Evolutionary conservation across 1,140 invertebrate species (phyloP), one percentile per base, ranked within the genome.

Genomic region (Bombus waltoni): DNA sequence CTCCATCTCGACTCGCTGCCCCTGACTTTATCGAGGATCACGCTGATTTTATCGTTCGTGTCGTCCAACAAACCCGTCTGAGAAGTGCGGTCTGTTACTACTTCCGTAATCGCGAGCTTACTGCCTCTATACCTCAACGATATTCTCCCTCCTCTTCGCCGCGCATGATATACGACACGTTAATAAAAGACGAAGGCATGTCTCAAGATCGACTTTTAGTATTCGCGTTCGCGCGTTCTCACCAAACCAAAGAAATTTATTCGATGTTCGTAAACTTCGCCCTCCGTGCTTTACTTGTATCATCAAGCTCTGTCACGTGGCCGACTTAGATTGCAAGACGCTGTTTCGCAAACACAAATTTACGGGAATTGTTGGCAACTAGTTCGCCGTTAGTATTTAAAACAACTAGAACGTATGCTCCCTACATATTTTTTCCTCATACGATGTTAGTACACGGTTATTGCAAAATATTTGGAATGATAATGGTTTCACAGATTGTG

Each of bases 31-130:
- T 65, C 62, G 38, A 35, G 66, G 44, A 77, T 70, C 65, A 38
- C 74, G n/a, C 28, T 42, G 75, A 84, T 84, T 68, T 84, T 59
- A 83, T 78, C 82, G 81, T 25, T 57, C 3, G 25, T 62, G 25
- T 44, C 42, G 73, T 32, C 47, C 71, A 57, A 75, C 81, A 35
- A 47, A 44, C 25, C 47, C 59, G 59, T 53, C 72, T 25, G 73
- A 47, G 10, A 76, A 47, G 59, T 53, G 73, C 47, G 74, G 47
- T 83, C 59, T 76, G 72, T 76, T 76, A 83, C 73, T 66, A 83
- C 81, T 76, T 76, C 42, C 73, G 74, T 74, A 76, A 76, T 84
- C 82, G 65, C 38, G 75, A 22, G 82, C 65, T 77, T 59, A 78
- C 44, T 74, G 42, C 25, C 47, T 38, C 42, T 53, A 57, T 47